Evolutionary conservation across 2,113 vertebrate species (phyloP), one percentile per base, ranked within the genome.

Genomic region (Onychorhynchus coronatus): DNA sequence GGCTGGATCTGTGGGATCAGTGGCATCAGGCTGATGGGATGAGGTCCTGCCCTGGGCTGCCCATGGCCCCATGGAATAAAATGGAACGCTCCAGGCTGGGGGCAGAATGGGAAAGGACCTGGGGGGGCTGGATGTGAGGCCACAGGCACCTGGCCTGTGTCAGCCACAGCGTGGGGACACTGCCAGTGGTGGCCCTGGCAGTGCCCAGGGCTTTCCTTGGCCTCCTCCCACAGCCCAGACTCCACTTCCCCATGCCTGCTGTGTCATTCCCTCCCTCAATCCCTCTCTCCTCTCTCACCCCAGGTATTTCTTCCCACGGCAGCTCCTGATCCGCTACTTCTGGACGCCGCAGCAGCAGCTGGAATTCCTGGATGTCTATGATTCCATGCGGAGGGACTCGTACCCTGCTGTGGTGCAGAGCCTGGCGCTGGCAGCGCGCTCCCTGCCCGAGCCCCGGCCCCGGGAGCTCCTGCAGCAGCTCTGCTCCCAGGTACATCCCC

Each of bases 291-390:
- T 90, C 84, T 42, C 56, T 63, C 53, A 28, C 28, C 89, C 77
- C 92, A 99, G 99, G 99, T 99, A 99, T 75, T 95, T 99, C 56
- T 99, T 99, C 95, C 99, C 99, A 1, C 98, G 99, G 18, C 99
- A 99, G 98, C 92, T 99, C 78, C 98, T 99, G 66, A 98, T 99
- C 85, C 98, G 97, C 12, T 94, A 99, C 89, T 99, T 99, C 97
- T 99, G 99, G 99, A 99, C 98, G 9, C 97, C 98, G 82, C 86
- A 22, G 98, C 99, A 99, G 98, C 98, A 98, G 82, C n/a, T 89
- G 6, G 98, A 99, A 63, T 99, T 99, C 95, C 97, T 98, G 91
- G 94, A 94, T 0, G 33, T 97, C 30, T 98, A 99, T 44, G 98
- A 99, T 23, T 35, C 85, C n/a, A 55, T 93, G 55, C 98, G 99